Conservation (phyloP, 2,888 invertebrate genomes). For the Muscina levida region DNA sequence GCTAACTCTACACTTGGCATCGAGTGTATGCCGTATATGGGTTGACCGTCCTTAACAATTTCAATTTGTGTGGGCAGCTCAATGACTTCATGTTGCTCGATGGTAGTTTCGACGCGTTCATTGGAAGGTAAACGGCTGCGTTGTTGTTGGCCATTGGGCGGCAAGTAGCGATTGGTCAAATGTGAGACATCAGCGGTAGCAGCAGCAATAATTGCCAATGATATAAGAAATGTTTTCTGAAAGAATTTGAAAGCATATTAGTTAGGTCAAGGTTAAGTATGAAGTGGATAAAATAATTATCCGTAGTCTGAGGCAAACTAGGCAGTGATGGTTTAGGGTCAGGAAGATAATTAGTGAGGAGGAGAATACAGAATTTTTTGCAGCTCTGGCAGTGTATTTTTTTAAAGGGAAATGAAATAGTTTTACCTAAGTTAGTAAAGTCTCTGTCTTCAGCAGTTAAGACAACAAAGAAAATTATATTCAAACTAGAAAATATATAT, state of each 20-base stretch:
- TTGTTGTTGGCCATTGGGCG: constrained; percentile 65
- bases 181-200: constrained; percentile 73
- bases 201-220: constrained; percentile 63
- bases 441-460: too few species aligned
- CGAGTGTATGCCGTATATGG: constrained; percentile 36
- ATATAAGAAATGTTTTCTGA: constrained; percentile 36
- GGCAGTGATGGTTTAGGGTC: too few species aligned
- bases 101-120: constrained; percentile 64
- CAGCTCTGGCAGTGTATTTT: too few species aligned
- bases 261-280: neutral
- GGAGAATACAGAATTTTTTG: too few species aligned
- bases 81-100: constrained; percentile 73
- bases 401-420: too few species aligned
- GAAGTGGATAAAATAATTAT: neutral
- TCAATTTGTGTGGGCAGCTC: constrained; percentile 74
- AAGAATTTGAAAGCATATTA: neutral
- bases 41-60: constrained; percentile 67
- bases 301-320: too few species aligned
- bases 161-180: constrained; percentile 70
- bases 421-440: too few species aligned
- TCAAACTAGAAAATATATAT: too few species aligned
- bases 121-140: neutral
- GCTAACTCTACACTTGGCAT: constrained; percentile 23
- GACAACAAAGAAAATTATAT: too few species aligned
- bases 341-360: too few species aligned